Evolutionary conservation across 2,113 vertebrate genomes (phyloP).

Genomic region (Sclerurus mexicanus): DNA sequence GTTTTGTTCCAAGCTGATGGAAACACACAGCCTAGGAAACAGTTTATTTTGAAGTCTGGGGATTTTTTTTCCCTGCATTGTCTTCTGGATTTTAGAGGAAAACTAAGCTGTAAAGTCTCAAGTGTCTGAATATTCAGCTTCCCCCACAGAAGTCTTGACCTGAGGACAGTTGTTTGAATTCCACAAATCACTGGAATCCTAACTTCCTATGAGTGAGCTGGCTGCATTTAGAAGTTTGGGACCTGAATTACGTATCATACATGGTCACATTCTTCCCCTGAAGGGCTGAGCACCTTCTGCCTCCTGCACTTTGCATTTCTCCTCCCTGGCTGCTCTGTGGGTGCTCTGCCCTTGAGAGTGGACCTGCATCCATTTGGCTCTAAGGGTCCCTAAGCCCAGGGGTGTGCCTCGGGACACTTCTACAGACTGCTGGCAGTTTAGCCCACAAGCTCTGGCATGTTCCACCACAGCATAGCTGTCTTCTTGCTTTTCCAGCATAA

Average conservation of each 20-base stretch:
- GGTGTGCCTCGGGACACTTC: neutral
- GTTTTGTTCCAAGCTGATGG: neutral
- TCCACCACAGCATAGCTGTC: neutral
- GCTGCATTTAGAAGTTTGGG: neutral
- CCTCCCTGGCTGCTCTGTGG: neutral
- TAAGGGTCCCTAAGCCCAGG: neutral
- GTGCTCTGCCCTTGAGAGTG: neutral
- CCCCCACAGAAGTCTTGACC: conserved; percentile 21
- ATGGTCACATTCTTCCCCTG: neutral
- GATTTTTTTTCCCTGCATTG: neutral
- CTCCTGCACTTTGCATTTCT: neutral
- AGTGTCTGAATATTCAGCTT: neutral
- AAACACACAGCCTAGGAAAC: neutral
- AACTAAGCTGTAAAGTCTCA: neutral
- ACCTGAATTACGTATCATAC: neutral
- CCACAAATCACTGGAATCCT: conserved; percentile 43
- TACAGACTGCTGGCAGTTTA: neutral
- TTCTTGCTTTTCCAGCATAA: neutral
- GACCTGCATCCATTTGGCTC: neutral
- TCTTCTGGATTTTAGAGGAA: neutral
- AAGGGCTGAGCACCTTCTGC: conserved; percentile 6
- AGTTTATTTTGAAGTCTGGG: neutral
- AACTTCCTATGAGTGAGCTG: conserved; percentile 10
- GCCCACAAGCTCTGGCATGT: neutral
- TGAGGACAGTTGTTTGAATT: conserved; percentile 53